Percentiles rank a stretch among this genome's conserved stretches.
These are phyloP conservation scores for Tringa solitaria DNA, from an alignment of 2,113 vertebrate genomes.

Conservation along the genomic window DNA sequence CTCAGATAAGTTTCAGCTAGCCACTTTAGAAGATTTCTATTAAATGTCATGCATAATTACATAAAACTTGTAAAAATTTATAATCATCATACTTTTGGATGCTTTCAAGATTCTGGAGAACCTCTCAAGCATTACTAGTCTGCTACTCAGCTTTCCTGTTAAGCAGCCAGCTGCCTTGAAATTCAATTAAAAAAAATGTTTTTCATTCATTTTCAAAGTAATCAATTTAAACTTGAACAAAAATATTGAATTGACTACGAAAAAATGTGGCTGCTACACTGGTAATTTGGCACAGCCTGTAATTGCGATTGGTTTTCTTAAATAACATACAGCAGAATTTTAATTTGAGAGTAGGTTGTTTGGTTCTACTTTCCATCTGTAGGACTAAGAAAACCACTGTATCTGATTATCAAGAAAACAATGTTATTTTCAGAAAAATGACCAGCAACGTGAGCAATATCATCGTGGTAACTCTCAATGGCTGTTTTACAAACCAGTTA, in stretches of 20 bases:
- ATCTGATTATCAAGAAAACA: neutral
- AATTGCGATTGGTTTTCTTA: neutral
- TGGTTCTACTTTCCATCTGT: neutral
- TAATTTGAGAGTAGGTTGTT: neutral
- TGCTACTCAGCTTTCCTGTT: constrained; percentile 46
- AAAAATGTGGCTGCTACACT: constrained; percentile 3
- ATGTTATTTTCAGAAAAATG: neutral
- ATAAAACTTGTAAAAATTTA: constrained; percentile 66
- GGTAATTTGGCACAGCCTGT: neutral
- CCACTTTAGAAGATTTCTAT: constrained; percentile 58
- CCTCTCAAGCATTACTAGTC: constrained; percentile 68
- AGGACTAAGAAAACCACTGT: neutral
- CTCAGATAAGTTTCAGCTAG: constrained; percentile 47
- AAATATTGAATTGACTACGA: constrained; percentile 49
- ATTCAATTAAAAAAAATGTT: constrained; percentile 40
- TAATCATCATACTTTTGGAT: constrained; percentile 68
- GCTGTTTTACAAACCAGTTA: neutral
- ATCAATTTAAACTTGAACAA: constrained; percentile 51
- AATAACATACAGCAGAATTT: neutral
- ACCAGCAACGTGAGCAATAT: neutral
- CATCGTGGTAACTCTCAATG: neutral
- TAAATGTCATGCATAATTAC: constrained; percentile 78
- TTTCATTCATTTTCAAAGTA: constrained; percentile 49
- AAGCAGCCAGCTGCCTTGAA: constrained; percentile 45
- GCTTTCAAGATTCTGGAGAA: constrained; percentile 66